Evolutionary conservation across 23 tunicate genomes (phyloP).

Genomic region (Botrylloides violaceus): DNA sequence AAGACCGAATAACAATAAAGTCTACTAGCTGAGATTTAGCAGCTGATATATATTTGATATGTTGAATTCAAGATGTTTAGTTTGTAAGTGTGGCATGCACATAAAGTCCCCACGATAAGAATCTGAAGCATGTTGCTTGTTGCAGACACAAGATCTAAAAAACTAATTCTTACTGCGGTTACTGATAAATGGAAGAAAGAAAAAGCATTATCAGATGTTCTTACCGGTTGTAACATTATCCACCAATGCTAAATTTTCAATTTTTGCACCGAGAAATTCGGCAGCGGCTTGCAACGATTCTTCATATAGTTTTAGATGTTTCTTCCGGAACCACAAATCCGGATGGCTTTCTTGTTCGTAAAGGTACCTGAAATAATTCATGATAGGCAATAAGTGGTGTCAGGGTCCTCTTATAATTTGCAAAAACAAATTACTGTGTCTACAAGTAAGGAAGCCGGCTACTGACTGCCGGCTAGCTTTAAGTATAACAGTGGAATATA

Average conservation of each 20-base stretch:
- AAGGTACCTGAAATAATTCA: conserved; percentile 25
- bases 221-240: conserved; percentile 77
- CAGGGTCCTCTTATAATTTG: neutral
- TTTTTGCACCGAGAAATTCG: conserved; percentile 35
- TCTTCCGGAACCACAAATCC: conserved; percentile 63
- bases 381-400: neutral
- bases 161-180: too few relatives aligned
- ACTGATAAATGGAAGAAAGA: too few relatives aligned
- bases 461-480: neutral
- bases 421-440: too few relatives aligned
- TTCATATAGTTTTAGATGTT: conserved; percentile 23
- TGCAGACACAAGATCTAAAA: too few relatives aligned
- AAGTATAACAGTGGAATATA: neutral
- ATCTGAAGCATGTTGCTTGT: too few relatives aligned
- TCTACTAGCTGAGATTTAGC: too few relatives aligned
- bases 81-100: too few relatives aligned
- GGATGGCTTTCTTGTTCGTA: conserved; percentile 69
- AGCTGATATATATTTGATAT: too few relatives aligned
- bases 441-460: neutral
- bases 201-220: too few relatives aligned
- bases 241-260: conserved; percentile 47
- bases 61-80: too few relatives aligned
- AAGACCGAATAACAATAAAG: neutral
- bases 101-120: too few relatives aligned
- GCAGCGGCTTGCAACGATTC: conserved; percentile 55